Base-by-base conservation (phyloP, 2,888 invertebrate species). In the Barypeithes pellucidus region DNA sequence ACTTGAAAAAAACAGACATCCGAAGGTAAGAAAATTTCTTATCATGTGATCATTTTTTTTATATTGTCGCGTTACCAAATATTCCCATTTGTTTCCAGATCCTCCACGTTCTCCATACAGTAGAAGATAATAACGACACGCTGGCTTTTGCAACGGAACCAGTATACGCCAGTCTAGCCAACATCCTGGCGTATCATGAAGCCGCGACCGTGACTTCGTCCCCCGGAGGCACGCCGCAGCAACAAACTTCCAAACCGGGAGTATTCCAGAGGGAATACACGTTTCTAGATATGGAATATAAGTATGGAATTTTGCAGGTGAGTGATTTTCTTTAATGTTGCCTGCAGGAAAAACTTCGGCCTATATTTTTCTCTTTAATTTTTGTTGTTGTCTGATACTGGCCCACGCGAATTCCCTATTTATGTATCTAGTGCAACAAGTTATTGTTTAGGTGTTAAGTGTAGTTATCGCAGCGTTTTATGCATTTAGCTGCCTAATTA, bases 61-160 rank as follows among this genome's bases (percentile, higher is more conserved):
- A n/a, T n/a, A n/a, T 7, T 5, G 5, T 29, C 7, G 4, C 8
- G 9, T 29, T 29, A 29, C 7, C 7, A 29, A 5, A 7, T 43
- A 43, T 24, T 16, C 39, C 45, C 2, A 43, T 52, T 22, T 36
- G 1, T 65, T 69, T 73, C 0, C 43, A 76, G 87, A 90, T 92
- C 76, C 85, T 90, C 50, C 91, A 91, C 83, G 88, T 92, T 59
- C 86, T 92, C 74, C 93, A 94, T 81, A 88, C 91, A 0, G 89
- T 95, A 11, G 95, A 95, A 84, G 96, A 96, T 84, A 93, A 94
- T 75, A 88, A 92, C 59, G 94, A 96, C 81, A 96, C 96, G 2
- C 87, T 98, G 80, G 97, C 97, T 1, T 98, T 98, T 86, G 97
- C 95, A n/a, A 92, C 96, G 1, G 98, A 98, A 85, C 94, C 95